phyloP scores from a whole-genome alignment of 2,888 invertebrate genomes.

The Mylabris sibirica region DNA sequence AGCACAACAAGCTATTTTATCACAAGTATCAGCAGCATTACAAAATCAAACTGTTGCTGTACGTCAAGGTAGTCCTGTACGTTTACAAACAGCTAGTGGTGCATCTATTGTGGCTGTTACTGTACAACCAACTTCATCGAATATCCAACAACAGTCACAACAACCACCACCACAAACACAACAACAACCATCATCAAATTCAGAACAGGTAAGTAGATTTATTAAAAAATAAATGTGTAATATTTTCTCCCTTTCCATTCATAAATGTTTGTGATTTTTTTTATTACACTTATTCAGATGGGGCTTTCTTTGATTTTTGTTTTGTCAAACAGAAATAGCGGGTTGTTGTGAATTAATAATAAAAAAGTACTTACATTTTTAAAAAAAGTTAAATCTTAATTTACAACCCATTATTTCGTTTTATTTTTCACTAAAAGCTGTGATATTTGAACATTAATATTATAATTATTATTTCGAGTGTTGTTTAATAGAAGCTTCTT shows the following conservation, averaged over 20 bases:
- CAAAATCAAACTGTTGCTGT: slow-evolving; percentile 62
- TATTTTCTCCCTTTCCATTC: background rate
- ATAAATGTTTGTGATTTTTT: background rate
- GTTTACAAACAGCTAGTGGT: slow-evolving; percentile 62
- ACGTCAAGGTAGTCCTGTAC: slow-evolving; percentile 68
- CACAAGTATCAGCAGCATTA: slow-evolving; percentile 65
- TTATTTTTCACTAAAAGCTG: slow-evolving; percentile 3
- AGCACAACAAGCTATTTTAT: slow-evolving; percentile 65
- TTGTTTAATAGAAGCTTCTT: background rate
- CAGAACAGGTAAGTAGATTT: slow-evolving; percentile 57
- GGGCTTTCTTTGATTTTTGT: background rate
- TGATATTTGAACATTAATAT: background rate
- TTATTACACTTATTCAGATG: background rate
- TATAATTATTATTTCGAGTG: slow-evolving; percentile 5
- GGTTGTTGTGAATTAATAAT: background rate
- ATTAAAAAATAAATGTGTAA: slow-evolving; percentile 50
- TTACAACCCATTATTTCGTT: background rate
- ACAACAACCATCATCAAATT: slow-evolving; percentile 46
- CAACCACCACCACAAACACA: slow-evolving; percentile 37
- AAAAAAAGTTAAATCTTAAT: too few relatives aligned
- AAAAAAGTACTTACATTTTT: too few relatives aligned
- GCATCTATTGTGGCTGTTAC: slow-evolving; percentile 68
- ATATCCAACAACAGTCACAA: slow-evolving; percentile 40
- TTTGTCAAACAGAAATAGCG: background rate
- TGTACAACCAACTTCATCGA: slow-evolving; percentile 58